These are phyloP conservation scores for Polylopha cassiicola DNA, from an alignment of 2,888 invertebrate genomes.

Conservation along the genomic window DNA sequence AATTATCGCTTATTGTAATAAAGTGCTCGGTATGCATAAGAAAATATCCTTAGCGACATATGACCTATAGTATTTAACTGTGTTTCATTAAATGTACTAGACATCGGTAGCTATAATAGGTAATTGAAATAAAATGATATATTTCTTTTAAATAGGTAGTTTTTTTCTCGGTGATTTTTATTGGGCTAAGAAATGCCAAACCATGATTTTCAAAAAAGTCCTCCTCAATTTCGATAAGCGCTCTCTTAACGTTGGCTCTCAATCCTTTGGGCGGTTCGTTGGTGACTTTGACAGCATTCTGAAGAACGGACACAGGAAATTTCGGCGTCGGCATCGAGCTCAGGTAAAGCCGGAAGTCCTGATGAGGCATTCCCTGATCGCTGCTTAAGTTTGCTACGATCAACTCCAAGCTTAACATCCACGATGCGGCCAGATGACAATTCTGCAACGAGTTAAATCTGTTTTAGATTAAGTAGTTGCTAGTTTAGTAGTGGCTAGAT, in stretches of 20 bases:
- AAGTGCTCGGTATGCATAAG: no score
- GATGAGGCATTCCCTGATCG: conserved; percentile 80
- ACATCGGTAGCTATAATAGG: no score
- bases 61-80: no score
- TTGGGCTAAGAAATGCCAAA: conserved; percentile 37
- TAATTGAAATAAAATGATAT: no score
- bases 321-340: conserved; percentile 92
- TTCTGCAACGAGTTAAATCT: conserved; percentile 77
- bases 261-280: conserved; percentile 96
- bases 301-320: conserved; percentile 94
- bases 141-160: no score
- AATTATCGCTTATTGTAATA: conserved; percentile 9
- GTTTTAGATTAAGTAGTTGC: neutral
- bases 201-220: conserved; percentile 89
- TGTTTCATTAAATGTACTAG: no score
- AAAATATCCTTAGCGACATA: no score
- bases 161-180: neutral
- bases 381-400: conserved; percentile 84
- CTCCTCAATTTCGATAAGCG: conserved; percentile 85
- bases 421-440: conserved; percentile 94
- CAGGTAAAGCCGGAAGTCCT: conserved; percentile 88
- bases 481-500: no score
- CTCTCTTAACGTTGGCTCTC: conserved; percentile 90
- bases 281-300: conserved; percentile 95
- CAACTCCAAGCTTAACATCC: conserved; percentile 91